Percentiles rank a stretch among this genome's conserved stretches.
Conservation (phyloP, 2,113 vertebrate species). For the Apaloderma vittatum region DNA sequence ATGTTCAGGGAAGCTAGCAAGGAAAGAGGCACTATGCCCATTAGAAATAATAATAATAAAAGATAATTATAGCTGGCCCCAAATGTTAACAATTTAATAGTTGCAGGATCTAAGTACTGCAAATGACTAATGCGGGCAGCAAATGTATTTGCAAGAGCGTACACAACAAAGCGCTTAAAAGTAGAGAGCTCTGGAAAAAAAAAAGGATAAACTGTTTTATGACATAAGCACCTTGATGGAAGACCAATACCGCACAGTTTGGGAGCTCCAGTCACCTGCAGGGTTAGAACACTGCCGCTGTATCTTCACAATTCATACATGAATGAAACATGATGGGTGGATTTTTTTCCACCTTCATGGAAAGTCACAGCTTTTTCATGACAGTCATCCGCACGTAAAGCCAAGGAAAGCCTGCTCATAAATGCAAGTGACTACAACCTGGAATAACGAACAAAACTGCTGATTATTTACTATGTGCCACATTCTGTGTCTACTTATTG, state of each 20-base stretch:
- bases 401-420: background rate
- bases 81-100: constrained; percentile 62
- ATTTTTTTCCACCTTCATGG: background rate
- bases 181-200: constrained; percentile 32
- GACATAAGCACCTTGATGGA: background rate
- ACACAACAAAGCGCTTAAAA: constrained; percentile 66
- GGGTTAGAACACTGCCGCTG: background rate
- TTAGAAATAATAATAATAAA: constrained; percentile 44
- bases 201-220: constrained; percentile 30
- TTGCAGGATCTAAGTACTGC: constrained; percentile 57
- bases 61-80: constrained; percentile 66
- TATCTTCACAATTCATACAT: background rate
- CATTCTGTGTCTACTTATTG: background rate
- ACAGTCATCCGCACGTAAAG: background rate
- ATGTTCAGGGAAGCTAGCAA: constrained; percentile 15
- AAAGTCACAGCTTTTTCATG: background rate
- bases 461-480: background rate
- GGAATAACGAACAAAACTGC: background rate
- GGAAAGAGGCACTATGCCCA: constrained; percentile 22
- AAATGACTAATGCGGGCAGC: constrained; percentile 64
- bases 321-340: background rate
- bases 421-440: background rate
- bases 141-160: background rate
- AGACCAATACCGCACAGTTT: background rate
- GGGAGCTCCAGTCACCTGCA: background rate